Percentiles rank a stretch among this genome's conserved stretches.
These are phyloP conservation scores for Crocidura indochinensis DNA, from an alignment of 2,797 vertebrate species.

Conservation along the genomic window DNA sequence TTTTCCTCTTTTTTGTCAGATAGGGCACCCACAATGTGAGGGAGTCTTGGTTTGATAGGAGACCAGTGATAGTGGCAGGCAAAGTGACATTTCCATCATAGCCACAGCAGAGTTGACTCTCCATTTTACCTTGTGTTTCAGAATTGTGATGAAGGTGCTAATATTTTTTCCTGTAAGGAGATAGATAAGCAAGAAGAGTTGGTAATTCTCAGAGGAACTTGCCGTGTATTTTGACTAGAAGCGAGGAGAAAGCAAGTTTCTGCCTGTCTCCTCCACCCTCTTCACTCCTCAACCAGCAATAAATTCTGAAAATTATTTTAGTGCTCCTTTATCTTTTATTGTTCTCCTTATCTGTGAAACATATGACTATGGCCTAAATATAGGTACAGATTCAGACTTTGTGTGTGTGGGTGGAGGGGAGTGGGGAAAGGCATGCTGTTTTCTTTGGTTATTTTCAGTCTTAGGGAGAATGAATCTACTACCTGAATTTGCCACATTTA, in stretches of 20 bases:
- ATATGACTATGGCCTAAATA: background rate
- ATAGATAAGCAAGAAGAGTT: background rate
- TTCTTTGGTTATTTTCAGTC: constrained; percentile 7
- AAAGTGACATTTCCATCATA: background rate
- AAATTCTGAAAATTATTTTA: constrained; percentile 17
- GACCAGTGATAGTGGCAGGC: too few relatives aligned
- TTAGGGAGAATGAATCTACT: background rate
- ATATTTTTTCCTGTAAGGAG: constrained; percentile 41
- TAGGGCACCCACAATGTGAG: background rate
- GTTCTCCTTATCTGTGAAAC: constrained; percentile 27
- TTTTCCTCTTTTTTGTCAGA: background rate
- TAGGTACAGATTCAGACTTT: background rate
- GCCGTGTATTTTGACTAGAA: background rate
- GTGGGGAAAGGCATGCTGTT: background rate
- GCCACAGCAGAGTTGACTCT: too few relatives aligned
- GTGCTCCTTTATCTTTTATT: constrained; percentile 26
- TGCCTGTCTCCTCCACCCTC: background rate
- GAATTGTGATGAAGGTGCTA: background rate
- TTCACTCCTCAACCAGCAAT: too few relatives aligned
- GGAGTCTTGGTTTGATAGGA: too few relatives aligned
- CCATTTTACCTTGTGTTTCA: constrained; percentile 34
- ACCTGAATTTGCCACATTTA: constrained; percentile 35
- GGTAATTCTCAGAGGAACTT: background rate
- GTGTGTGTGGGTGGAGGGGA: constrained; percentile 10
- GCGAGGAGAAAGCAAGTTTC: background rate